Percentiles rank a stretch among this genome's conserved stretches.
Conservation (phyloP, 2,113 vertebrate species). For the Melospiza georgiana region DNA sequence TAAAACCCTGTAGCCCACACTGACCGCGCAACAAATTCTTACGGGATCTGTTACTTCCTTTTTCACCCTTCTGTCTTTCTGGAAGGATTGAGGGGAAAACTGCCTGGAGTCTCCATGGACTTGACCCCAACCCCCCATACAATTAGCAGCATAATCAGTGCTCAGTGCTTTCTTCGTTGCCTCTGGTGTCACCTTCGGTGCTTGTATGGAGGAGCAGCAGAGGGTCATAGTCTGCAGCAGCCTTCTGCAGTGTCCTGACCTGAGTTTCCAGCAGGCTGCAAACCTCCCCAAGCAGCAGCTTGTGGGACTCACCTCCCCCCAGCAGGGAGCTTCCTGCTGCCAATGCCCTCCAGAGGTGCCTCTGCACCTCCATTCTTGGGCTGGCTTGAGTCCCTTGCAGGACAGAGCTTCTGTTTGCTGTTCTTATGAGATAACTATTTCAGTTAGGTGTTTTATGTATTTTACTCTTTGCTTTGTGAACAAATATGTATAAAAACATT, state of each 20-base stretch:
- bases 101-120: background rate
- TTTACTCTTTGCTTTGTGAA: background rate
- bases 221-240: background rate
- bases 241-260: background rate
- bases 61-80: background rate
- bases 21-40: background rate
- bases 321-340: background rate
- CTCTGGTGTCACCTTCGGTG: rapidly evolving
- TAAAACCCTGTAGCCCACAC: rapidly evolving
- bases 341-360: rapidly evolving
- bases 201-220: rapidly evolving
- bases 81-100: background rate
- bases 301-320: rapidly evolving
- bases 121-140: rapidly evolving
- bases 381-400: background rate
- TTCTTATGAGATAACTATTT: background rate
- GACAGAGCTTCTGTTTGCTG: background rate
- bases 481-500: background rate
- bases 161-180: background rate
- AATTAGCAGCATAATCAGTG: background rate
- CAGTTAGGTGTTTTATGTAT: background rate
- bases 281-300: background rate
- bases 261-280: background rate
- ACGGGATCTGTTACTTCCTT: background rate
- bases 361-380: rapidly evolving